Percentiles rank a stretch among this genome's conserved stretches.
Evolutionary conservation across 2,113 vertebrate species (phyloP).

Genomic region (Fregata magnificens): DNA sequence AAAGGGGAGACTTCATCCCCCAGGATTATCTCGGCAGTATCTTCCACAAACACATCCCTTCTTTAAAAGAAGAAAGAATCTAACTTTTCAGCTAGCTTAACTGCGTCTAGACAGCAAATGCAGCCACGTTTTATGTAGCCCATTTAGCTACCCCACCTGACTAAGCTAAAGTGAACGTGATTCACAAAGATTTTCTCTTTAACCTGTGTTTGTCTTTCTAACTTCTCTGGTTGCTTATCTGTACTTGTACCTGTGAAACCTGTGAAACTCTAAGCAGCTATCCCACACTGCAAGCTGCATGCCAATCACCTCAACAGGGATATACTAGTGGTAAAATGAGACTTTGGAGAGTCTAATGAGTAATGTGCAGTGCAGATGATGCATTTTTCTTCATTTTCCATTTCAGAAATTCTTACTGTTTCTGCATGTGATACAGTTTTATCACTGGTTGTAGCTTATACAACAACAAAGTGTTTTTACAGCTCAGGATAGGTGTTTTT

Average conservation of each 20-base stretch:
- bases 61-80: neutral
- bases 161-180: neutral
- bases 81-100: neutral
- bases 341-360: conserved; percentile 2
- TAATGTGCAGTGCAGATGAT: neutral
- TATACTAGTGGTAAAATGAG: neutral
- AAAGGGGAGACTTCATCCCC: neutral
- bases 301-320: conserved; percentile 27
- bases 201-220: neutral
- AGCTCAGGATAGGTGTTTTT: neutral
- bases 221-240: neutral
- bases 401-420: neutral
- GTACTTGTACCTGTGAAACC: neutral
- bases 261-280: neutral
- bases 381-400: neutral
- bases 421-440: neutral
- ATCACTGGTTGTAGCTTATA: neutral
- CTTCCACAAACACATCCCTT: neutral
- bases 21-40: neutral
- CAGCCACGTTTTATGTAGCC: neutral
- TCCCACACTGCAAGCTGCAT: neutral
- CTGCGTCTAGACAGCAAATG: conserved; percentile 6
- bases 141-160: neutral
- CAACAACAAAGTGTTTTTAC: neutral
- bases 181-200: conserved; percentile 23